Evolutionary conservation across 2,113 vertebrate species (phyloP).

Genomic region (Cairina moschata): DNA sequence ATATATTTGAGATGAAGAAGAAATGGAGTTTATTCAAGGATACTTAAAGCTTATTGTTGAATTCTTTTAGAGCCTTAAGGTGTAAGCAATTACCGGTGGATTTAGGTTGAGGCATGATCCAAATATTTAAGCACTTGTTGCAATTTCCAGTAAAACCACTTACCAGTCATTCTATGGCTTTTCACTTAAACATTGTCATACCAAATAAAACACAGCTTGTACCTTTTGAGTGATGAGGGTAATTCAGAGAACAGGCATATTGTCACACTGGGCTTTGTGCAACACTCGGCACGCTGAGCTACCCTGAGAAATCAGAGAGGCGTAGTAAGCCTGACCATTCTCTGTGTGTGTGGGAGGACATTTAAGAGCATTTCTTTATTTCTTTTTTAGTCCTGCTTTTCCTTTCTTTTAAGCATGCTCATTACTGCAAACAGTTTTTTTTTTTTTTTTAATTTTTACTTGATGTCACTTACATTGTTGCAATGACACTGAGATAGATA

Average conservation of each 20-base stretch:
- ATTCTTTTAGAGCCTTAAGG: not conserved
- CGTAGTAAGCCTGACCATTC: not conserved
- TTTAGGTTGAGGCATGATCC: not conserved
- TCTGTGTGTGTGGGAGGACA: fast-evolving
- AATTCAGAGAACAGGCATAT: not conserved
- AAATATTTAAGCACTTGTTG: not conserved
- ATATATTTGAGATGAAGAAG: not conserved
- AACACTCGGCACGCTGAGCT: not conserved
- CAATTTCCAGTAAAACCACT: not conserved
- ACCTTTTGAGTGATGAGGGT: not conserved
- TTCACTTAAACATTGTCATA: not conserved
- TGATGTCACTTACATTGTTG: not conserved
- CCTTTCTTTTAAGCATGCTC: not conserved
- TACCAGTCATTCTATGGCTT: not conserved
- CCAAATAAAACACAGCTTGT: not conserved
- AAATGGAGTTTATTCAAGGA: not conserved
- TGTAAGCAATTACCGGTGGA: not conserved
- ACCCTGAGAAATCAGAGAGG: not conserved
- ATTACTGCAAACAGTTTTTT: not conserved
- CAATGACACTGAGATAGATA: not conserved
- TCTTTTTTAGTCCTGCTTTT: not conserved
- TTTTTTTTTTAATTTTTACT: not conserved
- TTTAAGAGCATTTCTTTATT: not conserved
- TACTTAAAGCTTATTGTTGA: not conserved
- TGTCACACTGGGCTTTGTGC: not conserved